Base-by-base conservation (phyloP, 2,113 vertebrate genomes). In the Ifrita kowaldi region DNA sequence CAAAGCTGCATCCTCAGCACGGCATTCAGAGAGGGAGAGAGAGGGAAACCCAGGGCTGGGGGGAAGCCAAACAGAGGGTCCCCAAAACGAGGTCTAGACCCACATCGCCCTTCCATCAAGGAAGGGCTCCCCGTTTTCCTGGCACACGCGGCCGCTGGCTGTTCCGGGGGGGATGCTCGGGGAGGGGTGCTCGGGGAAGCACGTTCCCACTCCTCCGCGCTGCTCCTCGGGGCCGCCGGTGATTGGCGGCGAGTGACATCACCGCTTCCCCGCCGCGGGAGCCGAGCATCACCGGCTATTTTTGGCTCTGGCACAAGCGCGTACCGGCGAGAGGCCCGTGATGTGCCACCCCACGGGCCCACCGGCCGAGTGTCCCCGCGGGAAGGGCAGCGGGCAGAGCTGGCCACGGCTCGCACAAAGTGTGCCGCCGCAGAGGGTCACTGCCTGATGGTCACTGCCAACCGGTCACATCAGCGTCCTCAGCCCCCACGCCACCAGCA, bases 231-330 rank as follows among this genome's bases (percentile, higher is more conserved):
- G 94, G 97, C 97, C 55, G 97, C 96, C 95, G 82, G 96, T 97
- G 98, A 98, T 98, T 98, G 98, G 98, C 97, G 98, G 95, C 81
- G 16, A 84, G 97, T 98, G 98, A 98, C 98, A 98, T 98, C 98
- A 98, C 97, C 96, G 97, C 96, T 97, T 97, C 98, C 97, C 98
- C 96, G 96, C 97, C 97, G 89, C 97, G 98, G 96, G 97, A 98
- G 96, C 95, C 96, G 96, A 98, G 87, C 87, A 98, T 97, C 97
- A 97, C 96, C 87, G 95, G 98, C 97, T 98, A 98, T 98, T 98
- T 98, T 98, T 98, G 98, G 98, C 98, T 97, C 97, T 56, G 80
- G 96, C 95, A 97, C 94, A 97, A 96, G 97, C 86, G 50, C 95
- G 94, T 95, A 98, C 97, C 97, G 81, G 97, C 90, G 42, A 90